Evolutionary conservation across 2,888 invertebrate genomes (phyloP).

Genomic region (Cephus nigrinus): DNA sequence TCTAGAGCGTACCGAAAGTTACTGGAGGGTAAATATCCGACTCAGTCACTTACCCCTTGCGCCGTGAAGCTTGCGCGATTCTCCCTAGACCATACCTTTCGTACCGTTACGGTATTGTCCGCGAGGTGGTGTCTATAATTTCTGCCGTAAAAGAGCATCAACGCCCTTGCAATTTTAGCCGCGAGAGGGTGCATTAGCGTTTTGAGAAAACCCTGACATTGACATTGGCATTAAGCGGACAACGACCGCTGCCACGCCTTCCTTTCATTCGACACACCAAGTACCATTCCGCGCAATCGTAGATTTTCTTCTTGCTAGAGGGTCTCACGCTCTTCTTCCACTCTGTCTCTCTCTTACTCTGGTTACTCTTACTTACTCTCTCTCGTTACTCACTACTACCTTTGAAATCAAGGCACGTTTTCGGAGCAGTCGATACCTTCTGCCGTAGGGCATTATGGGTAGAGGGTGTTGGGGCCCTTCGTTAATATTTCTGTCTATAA

Average conservation of each 20-base stretch:
- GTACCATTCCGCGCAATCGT: slow-evolving; percentile 30
- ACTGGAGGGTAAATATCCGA: slow-evolving; percentile 26
- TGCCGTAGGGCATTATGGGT: too few species aligned
- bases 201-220: slow-evolving; percentile 53
- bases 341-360: background rate
- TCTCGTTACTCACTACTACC: slow-evolving; percentile 1
- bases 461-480: too few species aligned
- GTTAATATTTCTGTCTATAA: too few species aligned
- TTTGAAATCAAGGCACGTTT: too few species aligned
- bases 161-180: background rate
- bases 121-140: background rate
- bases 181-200: background rate
- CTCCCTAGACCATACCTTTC: background rate
- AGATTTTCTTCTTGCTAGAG: background rate
- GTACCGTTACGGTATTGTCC: background rate
- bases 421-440: too few species aligned
- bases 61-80: background rate
- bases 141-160: background rate
- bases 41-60: slow-evolving; percentile 1
- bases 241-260: slow-evolving; percentile 56
- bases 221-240: slow-evolving; percentile 57
- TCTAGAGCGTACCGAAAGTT: slow-evolving; percentile 4
- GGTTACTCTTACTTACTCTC: background rate
- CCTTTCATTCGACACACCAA: slow-evolving; percentile 22
- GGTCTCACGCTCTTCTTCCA: slow-evolving; percentile 15